Evolutionary conservation across 2,888 invertebrate genomes (phyloP), one percentile per base, ranked within the genome.

Genomic region (Oscheius onirici): DNA sequence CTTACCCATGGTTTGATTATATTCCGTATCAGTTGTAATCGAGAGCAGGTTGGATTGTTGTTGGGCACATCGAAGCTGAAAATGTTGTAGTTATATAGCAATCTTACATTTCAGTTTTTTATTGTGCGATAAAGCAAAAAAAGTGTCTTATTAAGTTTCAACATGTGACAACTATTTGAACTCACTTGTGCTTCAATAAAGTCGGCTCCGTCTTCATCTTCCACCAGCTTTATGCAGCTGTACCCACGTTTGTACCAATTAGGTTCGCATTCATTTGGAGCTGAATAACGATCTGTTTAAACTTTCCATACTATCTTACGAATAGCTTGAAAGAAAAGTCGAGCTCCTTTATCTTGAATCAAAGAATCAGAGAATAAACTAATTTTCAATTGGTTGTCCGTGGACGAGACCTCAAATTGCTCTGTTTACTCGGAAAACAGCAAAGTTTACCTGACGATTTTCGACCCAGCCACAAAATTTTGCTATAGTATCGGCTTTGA

Each of bases 281-380:
- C 66, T 66, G 41, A 52, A 54, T 6, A 2, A 3, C 5, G 6
- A 8, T 13, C 22, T 28, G 44, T 24, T 24, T 26, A 44, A 24
- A n/a, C 6, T 10, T 17, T 22, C 3, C 28, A 10, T 10, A 17
- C 1, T 15, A 20, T 63, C 60, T 69, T 26, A 78, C 77, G 70
- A 20, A 67, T 65, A 46, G 65, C 70, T 22, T 58, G 65, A 52
- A 70, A 72, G 24, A 63, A 72, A 13, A 78, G 22, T 44, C 67
- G 44, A 1, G 69, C 75, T 1, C 77, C 77, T 54, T 67, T 55
- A 20, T 40, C 61, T 28, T 75, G 68, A 22, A 70, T 26, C 3
- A 72, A 20, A 2, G 71, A 70, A 57, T 78, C 77, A 0, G 74
- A 66, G 22, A 58, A 58, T n/a, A 78, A 71, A 46, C 41, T 41